These are phyloP conservation scores for Zosterops borbonicus DNA, from an alignment of 2,113 vertebrate species.

Conservation along the genomic window DNA sequence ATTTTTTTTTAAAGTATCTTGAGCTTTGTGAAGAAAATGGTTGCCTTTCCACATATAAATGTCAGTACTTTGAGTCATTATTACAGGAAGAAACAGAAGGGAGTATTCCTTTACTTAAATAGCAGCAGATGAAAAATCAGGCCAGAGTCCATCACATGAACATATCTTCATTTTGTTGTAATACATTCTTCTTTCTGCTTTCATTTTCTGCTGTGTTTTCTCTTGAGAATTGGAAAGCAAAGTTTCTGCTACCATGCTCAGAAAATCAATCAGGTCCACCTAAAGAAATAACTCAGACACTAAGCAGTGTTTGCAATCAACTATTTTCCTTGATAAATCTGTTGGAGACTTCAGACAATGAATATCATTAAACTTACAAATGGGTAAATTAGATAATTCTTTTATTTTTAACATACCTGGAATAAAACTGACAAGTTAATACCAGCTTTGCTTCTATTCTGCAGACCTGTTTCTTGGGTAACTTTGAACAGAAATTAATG, in stretches of 20 bases:
- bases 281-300: not conserved
- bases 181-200: not conserved
- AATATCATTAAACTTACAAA: not conserved
- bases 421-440: not conserved
- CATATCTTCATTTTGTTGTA: not conserved
- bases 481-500: not conserved
- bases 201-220: not conserved
- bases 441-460: not conserved
- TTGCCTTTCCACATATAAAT: not conserved
- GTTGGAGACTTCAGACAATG: not conserved
- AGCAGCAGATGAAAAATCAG: not conserved
- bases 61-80: not conserved
- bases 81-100: not conserved
- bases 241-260: not conserved
- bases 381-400: not conserved
- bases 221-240: not conserved
- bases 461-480: not conserved
- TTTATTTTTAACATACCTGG: rapidly evolving
- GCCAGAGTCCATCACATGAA: not conserved
- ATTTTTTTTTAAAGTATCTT: not conserved
- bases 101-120: not conserved
- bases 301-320: not conserved
- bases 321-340: not conserved
- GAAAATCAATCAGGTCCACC: not conserved
- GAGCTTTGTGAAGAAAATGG: not conserved